Conservation (phyloP, 92 coral and sea anemone species). For the Porites evermanni region DNA sequence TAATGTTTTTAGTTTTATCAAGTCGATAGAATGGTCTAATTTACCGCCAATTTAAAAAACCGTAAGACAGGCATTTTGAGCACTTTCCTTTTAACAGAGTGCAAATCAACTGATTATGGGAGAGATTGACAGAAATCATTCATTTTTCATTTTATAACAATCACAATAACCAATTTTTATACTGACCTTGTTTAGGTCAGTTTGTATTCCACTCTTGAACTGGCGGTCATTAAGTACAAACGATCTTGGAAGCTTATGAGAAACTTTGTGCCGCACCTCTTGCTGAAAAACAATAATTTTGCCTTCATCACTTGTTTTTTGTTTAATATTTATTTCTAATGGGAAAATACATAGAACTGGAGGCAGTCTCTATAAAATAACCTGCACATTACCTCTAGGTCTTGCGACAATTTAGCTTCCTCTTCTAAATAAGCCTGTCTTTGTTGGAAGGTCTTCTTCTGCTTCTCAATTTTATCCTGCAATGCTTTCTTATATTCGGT, state of each 20-base stretch:
- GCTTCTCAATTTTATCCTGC: constrained; percentile 67
- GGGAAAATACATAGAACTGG: no score
- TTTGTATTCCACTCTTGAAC: constrained; percentile 49
- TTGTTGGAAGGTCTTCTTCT: constrained; percentile 41
- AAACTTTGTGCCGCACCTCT: constrained; percentile 50
- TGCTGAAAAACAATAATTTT: constrained; percentile 31
- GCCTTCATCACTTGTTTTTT: not conserved
- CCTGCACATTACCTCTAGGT: constrained; percentile 47
- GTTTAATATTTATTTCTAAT: not conserved
- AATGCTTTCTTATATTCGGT: constrained; percentile 71
- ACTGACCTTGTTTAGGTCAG: constrained; percentile 72
- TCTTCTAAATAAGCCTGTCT: constrained; percentile 31
- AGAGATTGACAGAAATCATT: not conserved
- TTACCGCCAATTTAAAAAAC: no score
- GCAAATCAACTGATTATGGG: not conserved
- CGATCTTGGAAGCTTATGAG: constrained; percentile 66
- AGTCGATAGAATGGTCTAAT: no score
- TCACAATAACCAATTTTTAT: not conserved
- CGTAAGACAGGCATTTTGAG: no score
- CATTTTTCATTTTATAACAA: not conserved
- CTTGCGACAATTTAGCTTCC: constrained; percentile 31
- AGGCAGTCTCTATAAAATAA: not conserved
- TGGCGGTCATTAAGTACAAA: constrained; percentile 56
- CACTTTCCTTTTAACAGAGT: no score
- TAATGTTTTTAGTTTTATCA: no score